Conservation (phyloP, 2,113 vertebrate species). For the Atlantisia rogersi region DNA sequence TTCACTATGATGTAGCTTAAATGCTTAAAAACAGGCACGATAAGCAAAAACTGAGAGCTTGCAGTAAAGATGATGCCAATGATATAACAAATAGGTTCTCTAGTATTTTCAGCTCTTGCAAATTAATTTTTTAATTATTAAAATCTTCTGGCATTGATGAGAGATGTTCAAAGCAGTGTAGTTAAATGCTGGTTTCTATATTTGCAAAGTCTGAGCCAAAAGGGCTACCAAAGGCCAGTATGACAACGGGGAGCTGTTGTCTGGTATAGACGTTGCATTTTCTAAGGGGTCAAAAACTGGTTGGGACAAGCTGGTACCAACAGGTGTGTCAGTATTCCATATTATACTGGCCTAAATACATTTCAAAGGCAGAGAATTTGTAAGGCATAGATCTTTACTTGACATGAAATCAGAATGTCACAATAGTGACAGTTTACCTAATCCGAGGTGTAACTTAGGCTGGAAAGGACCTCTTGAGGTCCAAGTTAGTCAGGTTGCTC, state of each 20-base stretch:
- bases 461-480: background rate
- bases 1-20: background rate
- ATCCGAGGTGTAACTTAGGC: background rate
- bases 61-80: background rate
- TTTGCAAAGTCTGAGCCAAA: background rate
- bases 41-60: background rate
- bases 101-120: background rate
- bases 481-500: background rate
- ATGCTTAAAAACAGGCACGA: background rate
- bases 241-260: accelerated
- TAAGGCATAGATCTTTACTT: background rate
- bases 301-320: background rate
- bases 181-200: background rate
- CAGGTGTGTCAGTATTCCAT: accelerated
- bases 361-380: background rate
- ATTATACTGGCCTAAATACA: background rate
- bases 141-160: background rate
- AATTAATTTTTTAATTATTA: background rate
- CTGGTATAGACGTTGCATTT: background rate
- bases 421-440: background rate
- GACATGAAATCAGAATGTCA: background rate
- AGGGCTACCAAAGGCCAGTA: accelerated
- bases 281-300: background rate
- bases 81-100: background rate
- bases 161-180: background rate